Evolutionary conservation across 1,140 invertebrate genomes (phyloP), one percentile per base, ranked within the genome.

Genomic region (Metopolophium dirhodum): DNA sequence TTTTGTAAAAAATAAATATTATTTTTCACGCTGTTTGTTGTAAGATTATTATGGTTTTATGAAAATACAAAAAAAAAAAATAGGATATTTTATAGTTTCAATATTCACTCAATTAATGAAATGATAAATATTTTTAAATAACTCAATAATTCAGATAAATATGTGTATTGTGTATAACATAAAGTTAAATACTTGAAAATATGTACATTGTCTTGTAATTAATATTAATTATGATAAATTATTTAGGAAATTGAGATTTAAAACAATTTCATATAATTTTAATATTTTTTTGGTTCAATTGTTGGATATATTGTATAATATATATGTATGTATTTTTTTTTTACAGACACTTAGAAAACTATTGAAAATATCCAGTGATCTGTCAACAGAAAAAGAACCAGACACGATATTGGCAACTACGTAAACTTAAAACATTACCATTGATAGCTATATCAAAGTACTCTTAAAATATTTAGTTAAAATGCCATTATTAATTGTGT

Each of bases 311-410:
- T 61, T 61, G 26, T 30, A 68, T 77, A 7, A 35, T 22, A 26
- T 88, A 30, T 47, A 47, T 2, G 37, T 83, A 49, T 68, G 7
- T 77, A 23, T 93, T 91, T 18, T 35, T 90, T 93, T 82, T 68
- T 85, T 92, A 26, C 49, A 92, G 54, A 57, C 51, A 23, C 94
- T 51, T 35, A 87, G 54, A 90, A 54, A 61, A 89, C 85, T 82
- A 37, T 51, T 82, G 30, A 83, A 94, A 61, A 93, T 89, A 45
- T 93, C 93, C 37, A 89, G 54, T 89, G 86, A 89, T 45, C 88
- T 93, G 20, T 57, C 54, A 30, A 20, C 54, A 77, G 54, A 51
- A 87, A 49, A 93, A 35, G 51, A 47, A 57, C 88, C 91, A 11
- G 26, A 83, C 20, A 45, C 51, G n/a, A 61, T 61, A 14, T 37